Conservation (phyloP, 2,113 vertebrate species). For the Pseudorhombus dupliciocellatus region DNA sequence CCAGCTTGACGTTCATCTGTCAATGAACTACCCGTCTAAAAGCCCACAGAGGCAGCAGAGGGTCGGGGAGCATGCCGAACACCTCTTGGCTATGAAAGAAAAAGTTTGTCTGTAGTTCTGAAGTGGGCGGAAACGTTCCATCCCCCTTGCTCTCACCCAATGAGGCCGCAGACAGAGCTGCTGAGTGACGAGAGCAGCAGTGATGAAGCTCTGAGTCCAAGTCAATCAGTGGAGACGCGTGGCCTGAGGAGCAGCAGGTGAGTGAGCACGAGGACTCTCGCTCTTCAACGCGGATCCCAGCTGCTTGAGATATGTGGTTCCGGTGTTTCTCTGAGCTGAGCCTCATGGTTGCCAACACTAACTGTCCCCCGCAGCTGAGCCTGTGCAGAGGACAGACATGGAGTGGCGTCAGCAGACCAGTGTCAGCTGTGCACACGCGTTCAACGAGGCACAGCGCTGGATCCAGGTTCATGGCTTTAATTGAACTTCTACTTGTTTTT, state of each 20-base stretch:
- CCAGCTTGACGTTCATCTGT: too few species aligned
- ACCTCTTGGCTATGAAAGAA: background rate
- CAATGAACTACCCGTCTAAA: too few species aligned
- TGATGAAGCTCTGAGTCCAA: background rate
- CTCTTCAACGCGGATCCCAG: too few species aligned
- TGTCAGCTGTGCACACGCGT: conserved; percentile 84
- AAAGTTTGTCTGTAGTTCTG: conserved; percentile 20
- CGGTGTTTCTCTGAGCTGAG: too few species aligned
- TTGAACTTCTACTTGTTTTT: background rate
- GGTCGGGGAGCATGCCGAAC: background rate
- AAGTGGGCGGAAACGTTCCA: conserved; percentile 52
- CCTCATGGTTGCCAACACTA: too few species aligned
- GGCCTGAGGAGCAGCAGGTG: conserved; percentile 19
- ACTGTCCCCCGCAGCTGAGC: background rate
- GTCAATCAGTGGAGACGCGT: conserved; percentile 38
- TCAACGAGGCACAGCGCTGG: conserved; percentile 90
- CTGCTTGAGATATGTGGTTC: too few species aligned
- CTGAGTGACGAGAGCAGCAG: conserved; percentile 15
- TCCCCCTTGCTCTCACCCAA: conserved; percentile 16
- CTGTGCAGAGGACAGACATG: conserved; percentile 67
- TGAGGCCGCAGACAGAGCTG: conserved; percentile 15
- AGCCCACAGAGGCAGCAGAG: conserved; percentile 25
- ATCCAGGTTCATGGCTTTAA: conserved; percentile 85
- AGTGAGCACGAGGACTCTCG: background rate
- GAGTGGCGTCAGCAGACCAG: conserved; percentile 86